Conservation (phyloP, 2,113 vertebrate species). For the Brevimyrus niger region DNA sequence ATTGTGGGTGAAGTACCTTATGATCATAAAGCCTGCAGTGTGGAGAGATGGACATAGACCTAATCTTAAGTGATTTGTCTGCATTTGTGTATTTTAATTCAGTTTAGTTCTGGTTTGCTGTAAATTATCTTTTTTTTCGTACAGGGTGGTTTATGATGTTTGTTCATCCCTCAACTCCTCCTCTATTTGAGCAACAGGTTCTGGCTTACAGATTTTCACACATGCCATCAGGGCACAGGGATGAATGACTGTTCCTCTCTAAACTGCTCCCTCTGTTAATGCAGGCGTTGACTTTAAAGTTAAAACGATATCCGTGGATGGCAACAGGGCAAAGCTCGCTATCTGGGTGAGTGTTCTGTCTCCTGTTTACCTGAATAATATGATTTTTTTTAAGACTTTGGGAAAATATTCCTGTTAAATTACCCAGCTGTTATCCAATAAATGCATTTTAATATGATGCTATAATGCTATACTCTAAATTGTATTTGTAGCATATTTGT, state of each 20-base stretch:
- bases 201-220: background rate
- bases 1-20: background rate
- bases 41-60: background rate
- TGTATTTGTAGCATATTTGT: background rate
- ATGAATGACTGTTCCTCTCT: background rate
- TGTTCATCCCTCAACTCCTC: background rate
- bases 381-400: background rate
- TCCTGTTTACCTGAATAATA: background rate
- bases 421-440: background rate
- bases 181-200: background rate
- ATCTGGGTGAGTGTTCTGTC: constrained; percentile 79
- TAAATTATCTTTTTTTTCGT: background rate
- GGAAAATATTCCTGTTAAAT: background rate
- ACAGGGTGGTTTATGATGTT: background rate
- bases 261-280: background rate
- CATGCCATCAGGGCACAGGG: background rate
- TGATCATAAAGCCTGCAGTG: background rate
- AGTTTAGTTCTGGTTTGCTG: background rate
- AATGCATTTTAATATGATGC: background rate
- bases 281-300: constrained; percentile 98
- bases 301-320: constrained; percentile 94
- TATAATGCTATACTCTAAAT: background rate
- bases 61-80: background rate
- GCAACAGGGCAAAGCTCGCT: constrained; percentile 94
- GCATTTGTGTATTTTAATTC: background rate